Base-by-base conservation (phyloP, 2,797 vertebrate genomes). In the Tapera naevia region DNA sequence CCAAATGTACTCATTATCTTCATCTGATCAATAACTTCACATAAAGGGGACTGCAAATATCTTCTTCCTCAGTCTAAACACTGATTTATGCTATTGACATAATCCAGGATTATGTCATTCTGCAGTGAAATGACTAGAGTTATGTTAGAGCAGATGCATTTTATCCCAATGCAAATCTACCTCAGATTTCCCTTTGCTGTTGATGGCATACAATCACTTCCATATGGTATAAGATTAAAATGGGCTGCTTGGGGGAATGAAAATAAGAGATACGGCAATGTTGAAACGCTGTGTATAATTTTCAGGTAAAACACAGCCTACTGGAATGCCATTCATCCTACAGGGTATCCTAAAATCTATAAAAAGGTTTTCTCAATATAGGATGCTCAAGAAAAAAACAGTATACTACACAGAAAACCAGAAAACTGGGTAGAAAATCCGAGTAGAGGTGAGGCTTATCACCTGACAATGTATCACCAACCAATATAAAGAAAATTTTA, bases 151-250 rank as follows among this genome's bases (percentile, higher is more conserved):
- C 88, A 96, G 70, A 90, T 73, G 64, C 27, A 51, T 80, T 90
- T 93, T 79, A 71, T 91, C 56, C 41, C 3, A 6, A 30, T 39
- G 71, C 35, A 94, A 94, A 94, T 89, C 62, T 88, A 90, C 66
- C 56, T 88, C 66, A 76, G 66, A n/a, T 96, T 94, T 94, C 89
- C 35, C 56, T 94, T 91, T 17, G 11, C 48, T 88, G 28, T 79
- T 91, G 78, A 82, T 79, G 79, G 56, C 21, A 75, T 93, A 81
- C 84, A 97, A 82, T 87, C 60, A 81, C 66, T 96, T 95, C 94
- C 92, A 96, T 96, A 93, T 91, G 91, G 72, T 86, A 60, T 64
- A 71, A 89, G 75, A 86, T 88, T 96, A 94, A 89, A 95, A 93
- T 66, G 39, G 69, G 32, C 43, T 84, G 91, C 90, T 95, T 88